Conservation (phyloP, 1,140 invertebrate species). For the Tetranychus cinnabarinus region DNA sequence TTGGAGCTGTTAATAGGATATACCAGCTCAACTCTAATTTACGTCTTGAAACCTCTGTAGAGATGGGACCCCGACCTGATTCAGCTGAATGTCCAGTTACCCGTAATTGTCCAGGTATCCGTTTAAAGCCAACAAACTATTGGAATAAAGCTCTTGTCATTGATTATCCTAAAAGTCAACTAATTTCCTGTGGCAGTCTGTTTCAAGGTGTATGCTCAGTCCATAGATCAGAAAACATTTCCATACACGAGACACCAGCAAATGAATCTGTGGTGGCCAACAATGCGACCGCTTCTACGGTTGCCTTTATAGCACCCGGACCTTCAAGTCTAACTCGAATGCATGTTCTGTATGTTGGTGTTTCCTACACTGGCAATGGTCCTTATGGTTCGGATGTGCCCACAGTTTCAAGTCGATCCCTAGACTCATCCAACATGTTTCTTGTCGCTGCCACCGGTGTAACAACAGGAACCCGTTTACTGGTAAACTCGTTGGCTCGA, state of each 20-base stretch:
- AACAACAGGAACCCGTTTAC: constrained; percentile 71
- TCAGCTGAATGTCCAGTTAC: constrained; percentile 64
- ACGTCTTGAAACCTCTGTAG: constrained; percentile 42
- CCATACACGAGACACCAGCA: constrained; percentile 44
- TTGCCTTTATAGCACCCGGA: constrained; percentile 86
- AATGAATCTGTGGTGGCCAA: constrained; percentile 80
- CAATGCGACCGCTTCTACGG: constrained; percentile 74
- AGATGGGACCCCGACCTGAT: constrained; percentile 72
- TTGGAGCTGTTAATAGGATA: constrained; percentile 76
- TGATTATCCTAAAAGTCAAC: constrained; percentile 61
- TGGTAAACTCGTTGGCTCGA: constrained; percentile 65
- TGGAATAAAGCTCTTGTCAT: constrained; percentile 87
- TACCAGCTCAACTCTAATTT: constrained; percentile 75
- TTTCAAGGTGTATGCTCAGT: constrained; percentile 71
- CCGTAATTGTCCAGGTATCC: constrained; percentile 29
- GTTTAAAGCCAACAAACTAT: constrained; percentile 54
- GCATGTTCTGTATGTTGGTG: constrained; percentile 83
- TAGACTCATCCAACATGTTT: constrained; percentile 65
- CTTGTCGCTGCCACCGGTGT: constrained; percentile 69
- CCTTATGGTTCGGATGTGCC: constrained; percentile 81
- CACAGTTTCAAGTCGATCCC: constrained; percentile 68
- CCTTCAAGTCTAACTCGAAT: constrained; percentile 48
- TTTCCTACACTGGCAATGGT: constrained; percentile 74
- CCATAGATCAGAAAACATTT: constrained; percentile 64
- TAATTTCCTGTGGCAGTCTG: constrained; percentile 80